A percentile compares a stretch with the other conserved stretches of the same genome.
These are phyloP conservation scores for Athalia circularis DNA, from an alignment of 2,888 invertebrate genomes.

Conservation along the genomic window DNA sequence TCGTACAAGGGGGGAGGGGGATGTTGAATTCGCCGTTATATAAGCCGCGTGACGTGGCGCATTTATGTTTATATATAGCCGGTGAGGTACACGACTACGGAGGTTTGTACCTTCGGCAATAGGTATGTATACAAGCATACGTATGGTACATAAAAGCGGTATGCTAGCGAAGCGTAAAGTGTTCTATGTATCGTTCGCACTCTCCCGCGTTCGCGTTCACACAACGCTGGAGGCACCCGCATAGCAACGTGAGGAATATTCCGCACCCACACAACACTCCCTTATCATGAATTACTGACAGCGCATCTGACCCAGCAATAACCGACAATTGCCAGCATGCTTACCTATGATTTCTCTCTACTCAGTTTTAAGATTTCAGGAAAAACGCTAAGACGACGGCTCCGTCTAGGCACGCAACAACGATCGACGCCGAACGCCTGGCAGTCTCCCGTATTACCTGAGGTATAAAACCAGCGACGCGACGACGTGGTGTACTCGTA, in stretches of 20 bases:
- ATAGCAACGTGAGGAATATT: background rate
- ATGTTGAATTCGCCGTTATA: slow-evolving; percentile 6
- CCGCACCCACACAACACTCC: slow-evolving; percentile 15
- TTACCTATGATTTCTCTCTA: slow-evolving; percentile 31
- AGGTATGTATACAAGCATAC: background rate
- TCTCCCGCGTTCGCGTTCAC: background rate
- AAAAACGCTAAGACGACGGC: background rate
- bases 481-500: background rate
- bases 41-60: background rate
- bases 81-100: slow-evolving; percentile 16
- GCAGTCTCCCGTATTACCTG: too few relatives aligned
- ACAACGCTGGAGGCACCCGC: background rate
- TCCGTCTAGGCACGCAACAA: background rate
- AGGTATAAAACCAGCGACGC: background rate
- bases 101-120: slow-evolving; percentile 29
- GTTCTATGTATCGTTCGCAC: slow-evolving; percentile 14
- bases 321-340: slow-evolving; percentile 40
- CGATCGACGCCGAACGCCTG: background rate
- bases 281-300: slow-evolving; percentile 36
- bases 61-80: background rate
- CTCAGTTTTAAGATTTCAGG: slow-evolving; percentile 20
- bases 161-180: background rate
- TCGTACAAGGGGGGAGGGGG: slow-evolving; percentile 10
- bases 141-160: too few relatives aligned
- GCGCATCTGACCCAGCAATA: slow-evolving; percentile 45